phyloP scores from a whole-genome alignment of 2,888 invertebrate genomes.

The Folsomia candida region DNA sequence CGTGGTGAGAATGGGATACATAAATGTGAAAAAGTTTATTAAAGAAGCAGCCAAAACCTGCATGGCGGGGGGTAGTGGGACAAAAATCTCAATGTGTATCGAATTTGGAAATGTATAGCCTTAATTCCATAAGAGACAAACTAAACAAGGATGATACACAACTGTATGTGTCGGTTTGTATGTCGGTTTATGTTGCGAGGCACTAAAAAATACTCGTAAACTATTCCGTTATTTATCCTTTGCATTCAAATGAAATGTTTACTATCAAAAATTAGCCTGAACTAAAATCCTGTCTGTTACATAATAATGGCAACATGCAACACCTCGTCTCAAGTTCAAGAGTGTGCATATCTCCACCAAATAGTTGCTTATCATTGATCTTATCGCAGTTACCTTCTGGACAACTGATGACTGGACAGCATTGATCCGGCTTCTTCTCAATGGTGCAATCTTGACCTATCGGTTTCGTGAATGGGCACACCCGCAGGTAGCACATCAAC shows the following conservation, averaged over 20 bases:
- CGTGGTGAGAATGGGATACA: too few relatives aligned
- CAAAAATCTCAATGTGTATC: not conserved
- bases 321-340: too few relatives aligned
- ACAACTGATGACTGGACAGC: conserved; percentile 89
- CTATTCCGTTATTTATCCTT: not conserved
- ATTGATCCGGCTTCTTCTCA: conserved; percentile 86
- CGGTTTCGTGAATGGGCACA: conserved; percentile 89
- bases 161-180: too few relatives aligned
- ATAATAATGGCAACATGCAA: not conserved
- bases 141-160: too few relatives aligned
- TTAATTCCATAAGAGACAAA: not conserved
- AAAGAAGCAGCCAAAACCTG: too few relatives aligned
- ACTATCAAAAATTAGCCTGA: not conserved
- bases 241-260: not conserved
- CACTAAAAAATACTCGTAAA: conserved; percentile 4
- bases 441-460: conserved; percentile 88
- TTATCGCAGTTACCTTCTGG: conserved; percentile 72
- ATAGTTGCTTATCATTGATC: not conserved
- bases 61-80: not conserved
- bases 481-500: conserved; percentile 91
- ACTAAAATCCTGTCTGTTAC: not conserved
- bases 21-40: too few relatives aligned
- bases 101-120: not conserved
- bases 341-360: too few relatives aligned
- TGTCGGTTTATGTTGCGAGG: not conserved